Conservation (phyloP, 2,797 vertebrate species). For the Chelidonichthys spinosus region DNA sequence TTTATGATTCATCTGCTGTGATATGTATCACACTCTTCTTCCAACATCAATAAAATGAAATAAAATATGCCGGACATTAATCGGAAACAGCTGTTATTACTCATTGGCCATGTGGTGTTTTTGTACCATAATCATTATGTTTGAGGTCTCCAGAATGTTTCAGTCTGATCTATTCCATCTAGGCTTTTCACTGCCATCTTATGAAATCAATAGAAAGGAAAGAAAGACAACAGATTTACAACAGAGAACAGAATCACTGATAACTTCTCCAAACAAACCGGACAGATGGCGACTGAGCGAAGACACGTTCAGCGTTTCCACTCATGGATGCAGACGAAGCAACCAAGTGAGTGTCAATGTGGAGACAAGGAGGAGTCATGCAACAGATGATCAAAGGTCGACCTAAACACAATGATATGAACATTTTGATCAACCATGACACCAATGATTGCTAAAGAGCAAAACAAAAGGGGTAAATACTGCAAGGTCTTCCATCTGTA, state of each 20-base stretch:
- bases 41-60: too few relatives aligned
- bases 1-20: not conserved
- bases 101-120: not conserved
- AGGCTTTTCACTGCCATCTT: constrained; percentile 81
- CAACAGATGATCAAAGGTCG: constrained; percentile 75
- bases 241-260: constrained; percentile 97
- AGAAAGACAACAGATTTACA: constrained; percentile 81
- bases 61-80: not conserved
- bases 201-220: constrained; percentile 82
- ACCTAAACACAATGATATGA: constrained; percentile 21
- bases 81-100: not conserved
- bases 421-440: constrained; percentile 79
- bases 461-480: constrained; percentile 69
- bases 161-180: too few relatives aligned
- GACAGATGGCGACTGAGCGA: constrained; percentile 40
- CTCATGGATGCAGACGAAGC: constrained; percentile 78
- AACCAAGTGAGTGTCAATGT: constrained; percentile 81
- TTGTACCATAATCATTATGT: not conserved
- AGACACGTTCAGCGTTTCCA: constrained; percentile 52
- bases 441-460: constrained; percentile 70
- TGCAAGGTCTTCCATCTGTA: constrained; percentile 85
- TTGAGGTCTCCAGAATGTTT: not conserved
- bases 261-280: constrained; percentile 77
- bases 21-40: too few relatives aligned
- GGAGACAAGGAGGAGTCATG: constrained; percentile 84